Evolutionary conservation across 2,797 vertebrate genomes (phyloP).

Genomic region (Fistularia tabacaria): DNA sequence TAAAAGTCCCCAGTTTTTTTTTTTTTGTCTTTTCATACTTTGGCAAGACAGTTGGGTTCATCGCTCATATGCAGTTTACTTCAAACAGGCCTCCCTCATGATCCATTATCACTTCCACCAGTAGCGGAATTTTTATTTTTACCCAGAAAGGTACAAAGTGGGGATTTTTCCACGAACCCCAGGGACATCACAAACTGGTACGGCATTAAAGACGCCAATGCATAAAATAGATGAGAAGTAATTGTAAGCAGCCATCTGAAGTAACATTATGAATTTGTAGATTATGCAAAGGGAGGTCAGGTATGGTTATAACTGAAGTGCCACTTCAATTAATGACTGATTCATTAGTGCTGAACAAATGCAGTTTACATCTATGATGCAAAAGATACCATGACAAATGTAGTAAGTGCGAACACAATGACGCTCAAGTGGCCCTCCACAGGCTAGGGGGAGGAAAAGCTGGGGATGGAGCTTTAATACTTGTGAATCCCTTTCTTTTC

Average conservation of each 20-base stretch:
- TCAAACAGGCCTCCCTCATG: slow-evolving; percentile 61
- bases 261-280: slow-evolving; percentile 5
- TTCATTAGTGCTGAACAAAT: slow-evolving; percentile 42
- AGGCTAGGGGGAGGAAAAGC: too few relatives aligned
- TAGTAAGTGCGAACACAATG: slow-evolving; percentile 19
- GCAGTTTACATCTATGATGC: slow-evolving; percentile 20
- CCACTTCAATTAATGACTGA: slow-evolving; percentile 34
- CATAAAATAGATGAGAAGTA: slow-evolving; percentile 8
- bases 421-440: background rate
- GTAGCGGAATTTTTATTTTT: slow-evolving; percentile 53
- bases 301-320: slow-evolving; percentile 16
- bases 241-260: slow-evolving; percentile 32
- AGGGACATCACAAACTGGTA: slow-evolving; percentile 34
- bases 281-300: slow-evolving; percentile 15
- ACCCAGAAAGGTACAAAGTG: slow-evolving; percentile 48
- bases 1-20: background rate
- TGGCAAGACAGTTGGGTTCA: slow-evolving; percentile 49
- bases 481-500: too few relatives aligned
- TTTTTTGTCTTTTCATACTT: too few relatives aligned
- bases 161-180: slow-evolving; percentile 53
- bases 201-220: slow-evolving; percentile 22
- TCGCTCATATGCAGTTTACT: slow-evolving; percentile 58
- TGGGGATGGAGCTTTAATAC: too few relatives aligned
- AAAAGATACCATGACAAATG: slow-evolving; percentile 12
- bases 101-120: slow-evolving; percentile 59